Evolutionary conservation across 2,797 vertebrate genomes (phyloP), one percentile per base, ranked within the genome.

Genomic region (Ambastaia sidthimunki): DNA sequence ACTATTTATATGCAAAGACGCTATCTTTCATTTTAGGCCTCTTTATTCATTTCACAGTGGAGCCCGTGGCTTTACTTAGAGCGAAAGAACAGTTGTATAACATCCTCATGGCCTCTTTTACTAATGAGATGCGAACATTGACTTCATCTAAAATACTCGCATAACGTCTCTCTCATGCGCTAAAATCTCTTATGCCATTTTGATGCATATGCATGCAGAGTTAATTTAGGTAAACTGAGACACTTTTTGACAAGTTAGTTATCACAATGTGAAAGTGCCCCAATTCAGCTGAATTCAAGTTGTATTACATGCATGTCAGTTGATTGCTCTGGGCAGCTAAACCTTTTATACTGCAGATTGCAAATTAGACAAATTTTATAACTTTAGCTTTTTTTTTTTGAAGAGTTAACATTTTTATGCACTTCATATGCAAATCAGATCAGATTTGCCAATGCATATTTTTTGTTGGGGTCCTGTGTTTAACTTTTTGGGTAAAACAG

Each of bases 1-100:
- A n/a, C n/a, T n/a, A n/a, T n/a, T n/a, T n/a, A n/a, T n/a, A n/a
- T n/a, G n/a, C n/a, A n/a, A n/a, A n/a, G n/a, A n/a, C n/a, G n/a
- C n/a, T n/a, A n/a, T n/a, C n/a, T 28, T 28, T 28, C 28, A 28
- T 28, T 28, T 28, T 4, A 28, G 28, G 2, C 4, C 28, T 28
- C 4, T 28, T 28, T 4, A 28, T 70, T 66, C 48, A 76, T 80
- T 77, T 83, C 50, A 68, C 62, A 62, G 21, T 59, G 41, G 37
- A 82, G 73, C 65, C 71, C 37, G 65, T 52, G 77, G 55, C 48
- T 52, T 69, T 54, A 25, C 48, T 78, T 71, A 47, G 37, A 80
- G 69, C 37, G 52, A 78, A 44, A 67, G 54, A 72, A 54, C 12
- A 57, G 52, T 85, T 76, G 69, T 48, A 47, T 81, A 83, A 78